phyloP scores from a whole-genome alignment of 1,140 invertebrate species.

The Adelges cooleyi region DNA sequence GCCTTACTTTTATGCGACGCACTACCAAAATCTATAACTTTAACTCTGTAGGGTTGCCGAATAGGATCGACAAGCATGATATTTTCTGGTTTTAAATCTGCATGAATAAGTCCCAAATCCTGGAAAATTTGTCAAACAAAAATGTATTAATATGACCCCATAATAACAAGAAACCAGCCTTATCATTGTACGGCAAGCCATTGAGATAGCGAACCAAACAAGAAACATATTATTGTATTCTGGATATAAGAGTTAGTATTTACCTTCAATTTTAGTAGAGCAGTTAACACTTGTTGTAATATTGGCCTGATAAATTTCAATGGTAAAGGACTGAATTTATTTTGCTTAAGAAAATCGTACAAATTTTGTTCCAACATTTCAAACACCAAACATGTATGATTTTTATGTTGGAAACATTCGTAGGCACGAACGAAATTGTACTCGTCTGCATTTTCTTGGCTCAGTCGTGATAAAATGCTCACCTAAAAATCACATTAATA shows the following conservation, averaged over 20 bases:
- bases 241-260: conserved; percentile 30
- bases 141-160: too few relatives aligned
- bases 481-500: conserved; percentile 46
- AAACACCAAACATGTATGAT: conserved; percentile 98
- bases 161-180: too few relatives aligned
- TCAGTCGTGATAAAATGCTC: conserved; percentile 90
- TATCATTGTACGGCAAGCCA: too few relatives aligned
- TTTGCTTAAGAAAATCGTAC: conserved; percentile 99
- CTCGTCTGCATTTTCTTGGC: conserved; percentile 99
- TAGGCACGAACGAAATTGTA: conserved; percentile 99
- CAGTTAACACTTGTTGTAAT: conserved; percentile 88
- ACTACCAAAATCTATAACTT: conserved; percentile 99
- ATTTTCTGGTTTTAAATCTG: conserved; percentile 98
- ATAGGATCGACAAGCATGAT: conserved; percentile 99
- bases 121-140: too few relatives aligned
- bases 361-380: conserved; percentile 99
- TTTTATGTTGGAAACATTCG: conserved; percentile 99
- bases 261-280: conserved; percentile 92
- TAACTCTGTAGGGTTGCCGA: conserved; percentile 90
- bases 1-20: conserved; percentile 98
- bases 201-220: too few relatives aligned
- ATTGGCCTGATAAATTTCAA: conserved; percentile 98
- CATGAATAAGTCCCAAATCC: conserved; percentile 98
- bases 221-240: background rate
- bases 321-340: conserved; percentile 96